A percentile compares a stretch with the other conserved stretches of the same genome.
These are phyloP conservation scores for Pardosa pseudoannulata DNA, from an alignment of 2,888 invertebrate genomes.

Conservation along the genomic window DNA sequence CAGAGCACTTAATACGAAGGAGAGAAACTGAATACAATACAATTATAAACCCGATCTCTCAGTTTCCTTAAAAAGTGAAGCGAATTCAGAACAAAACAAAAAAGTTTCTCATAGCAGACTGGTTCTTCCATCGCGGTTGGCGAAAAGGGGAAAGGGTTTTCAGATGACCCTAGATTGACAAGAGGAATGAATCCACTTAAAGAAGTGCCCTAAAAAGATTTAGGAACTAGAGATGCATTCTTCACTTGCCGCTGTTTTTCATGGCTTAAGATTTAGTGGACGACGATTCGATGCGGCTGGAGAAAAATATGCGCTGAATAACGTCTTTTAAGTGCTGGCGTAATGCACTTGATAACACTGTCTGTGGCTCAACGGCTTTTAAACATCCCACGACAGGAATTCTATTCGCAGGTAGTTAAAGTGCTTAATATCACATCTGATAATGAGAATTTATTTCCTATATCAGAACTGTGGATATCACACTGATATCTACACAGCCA, in stretches of 20 bases:
- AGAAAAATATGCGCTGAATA: background rate
- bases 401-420: background rate
- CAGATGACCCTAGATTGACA: slow-evolving; percentile 56
- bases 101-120: no score
- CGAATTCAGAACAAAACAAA: background rate
- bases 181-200: slow-evolving; percentile 51
- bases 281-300: slow-evolving; percentile 16
- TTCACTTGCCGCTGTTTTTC: slow-evolving; percentile 57
- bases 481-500: no score
- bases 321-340: background rate
- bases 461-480: no score
- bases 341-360: background rate
- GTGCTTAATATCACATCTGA: background rate
- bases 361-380: background rate
- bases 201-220: slow-evolving; percentile 57
- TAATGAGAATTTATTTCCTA: background rate
- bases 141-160: slow-evolving; percentile 60
- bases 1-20: no score
- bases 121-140: no score
- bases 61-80: no score
- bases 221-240: slow-evolving; percentile 45
- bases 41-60: no score
- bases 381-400: background rate
- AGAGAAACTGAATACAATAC: no score
- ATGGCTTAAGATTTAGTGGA: slow-evolving; percentile 25